phyloP scores from a whole-genome alignment of 2,888 invertebrate species.

The Amiota minor region DNA sequence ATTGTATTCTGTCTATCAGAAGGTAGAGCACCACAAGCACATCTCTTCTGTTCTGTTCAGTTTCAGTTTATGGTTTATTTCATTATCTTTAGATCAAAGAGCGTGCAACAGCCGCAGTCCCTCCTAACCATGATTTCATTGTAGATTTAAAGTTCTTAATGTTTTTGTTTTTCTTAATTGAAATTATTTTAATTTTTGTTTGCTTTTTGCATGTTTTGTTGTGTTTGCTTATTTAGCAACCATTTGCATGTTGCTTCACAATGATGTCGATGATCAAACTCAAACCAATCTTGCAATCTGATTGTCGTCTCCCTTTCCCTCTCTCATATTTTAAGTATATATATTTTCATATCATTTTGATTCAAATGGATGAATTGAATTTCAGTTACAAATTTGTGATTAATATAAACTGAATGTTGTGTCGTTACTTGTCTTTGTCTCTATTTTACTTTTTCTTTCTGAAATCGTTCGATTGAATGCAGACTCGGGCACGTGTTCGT shows the following conservation, averaged over 20 bases:
- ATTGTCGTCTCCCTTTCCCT: background rate
- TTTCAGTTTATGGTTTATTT: background rate
- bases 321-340: conserved; percentile 9
- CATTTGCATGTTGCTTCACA: background rate
- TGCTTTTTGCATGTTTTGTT: conserved; percentile 10
- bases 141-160: background rate
- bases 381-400: conserved; percentile 38
- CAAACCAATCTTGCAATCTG: background rate
- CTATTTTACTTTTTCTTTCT: conserved; percentile 18
- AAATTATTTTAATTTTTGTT: background rate
- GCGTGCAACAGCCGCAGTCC: background rate
- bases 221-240: background rate
- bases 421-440: conserved; percentile 33
- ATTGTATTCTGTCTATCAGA: conserved; percentile 87
- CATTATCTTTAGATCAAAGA: background rate
- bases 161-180: background rate
- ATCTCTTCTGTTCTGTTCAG: no score
- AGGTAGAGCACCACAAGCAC: conserved; percentile 76
- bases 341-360: background rate
- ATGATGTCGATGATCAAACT: no score
- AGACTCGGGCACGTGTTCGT: conserved; percentile 54
- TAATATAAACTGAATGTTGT: conserved; percentile 25
- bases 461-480: conserved; percentile 15
- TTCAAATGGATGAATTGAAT: conserved; percentile 33
- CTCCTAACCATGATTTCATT: background rate